phyloP scores from a whole-genome alignment of 2,888 invertebrate genomes.

The Steromphala cineraria region DNA sequence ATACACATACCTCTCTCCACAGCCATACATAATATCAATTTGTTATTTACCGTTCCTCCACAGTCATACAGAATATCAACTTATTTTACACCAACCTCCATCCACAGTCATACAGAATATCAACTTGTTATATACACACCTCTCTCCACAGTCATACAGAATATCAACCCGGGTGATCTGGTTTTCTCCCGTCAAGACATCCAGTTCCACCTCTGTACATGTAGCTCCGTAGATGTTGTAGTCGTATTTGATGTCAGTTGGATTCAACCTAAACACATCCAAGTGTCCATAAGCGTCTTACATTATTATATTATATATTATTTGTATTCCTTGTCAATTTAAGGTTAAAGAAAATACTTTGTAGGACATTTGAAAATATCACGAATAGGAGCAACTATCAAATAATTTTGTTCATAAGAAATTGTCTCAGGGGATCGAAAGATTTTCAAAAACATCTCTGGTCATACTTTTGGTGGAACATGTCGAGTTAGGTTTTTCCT shows the following conservation, averaged over 20 bases:
- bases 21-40: background rate
- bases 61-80: background rate
- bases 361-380: no score
- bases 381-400: no score
- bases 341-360: no score
- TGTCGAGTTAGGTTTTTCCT: no score
- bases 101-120: slow-evolving; percentile 72
- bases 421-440: no score
- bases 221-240: slow-evolving; percentile 73
- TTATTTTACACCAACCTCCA: slow-evolving; percentile 52
- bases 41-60: no score
- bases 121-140: slow-evolving; percentile 77
- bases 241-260: background rate
- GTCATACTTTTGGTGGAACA: no score
- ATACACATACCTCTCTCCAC: background rate
- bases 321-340: no score
- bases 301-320: no score
- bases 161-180: slow-evolving; percentile 68
- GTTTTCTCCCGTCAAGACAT: slow-evolving; percentile 85
- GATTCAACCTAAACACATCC: background rate
- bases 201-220: slow-evolving; percentile 83
- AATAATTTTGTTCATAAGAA: no score
- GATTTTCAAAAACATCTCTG: no score
- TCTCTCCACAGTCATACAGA: slow-evolving; percentile 62
- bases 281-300: no score